Base-by-base conservation (phyloP, 1,140 invertebrate species). In the Ips nitidus region DNA sequence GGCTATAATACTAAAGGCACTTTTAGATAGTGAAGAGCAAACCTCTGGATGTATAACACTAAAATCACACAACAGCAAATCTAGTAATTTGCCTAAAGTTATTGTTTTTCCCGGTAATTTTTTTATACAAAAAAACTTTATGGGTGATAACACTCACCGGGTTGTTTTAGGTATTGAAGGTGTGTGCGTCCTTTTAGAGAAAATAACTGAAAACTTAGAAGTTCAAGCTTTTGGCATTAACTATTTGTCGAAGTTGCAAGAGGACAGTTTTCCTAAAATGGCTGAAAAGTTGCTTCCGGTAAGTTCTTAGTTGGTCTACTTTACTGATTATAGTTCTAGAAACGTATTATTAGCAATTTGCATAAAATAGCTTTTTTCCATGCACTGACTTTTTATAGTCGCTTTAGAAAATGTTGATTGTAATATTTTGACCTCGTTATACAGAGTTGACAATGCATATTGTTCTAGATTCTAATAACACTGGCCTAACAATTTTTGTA, bases 151-250 rank as follows among this genome's bases (percentile, higher is more conserved):
- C 6, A 4, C 4, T 4, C 6, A 36, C 6, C 6, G 4, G 8
- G 1, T 55, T 55, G 7, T 55, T 52, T 93, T 92, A 66, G 91
- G 93, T 36, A 83, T 95, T 58, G 93, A 95, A 84, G 93, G 92
- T 37, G 85, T 86, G 59, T 86, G 87, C 0, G 74, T 82, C 1
- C 82, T 83, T 0, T 73, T 92, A 74, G 83, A 86, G 74, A 78
- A 83, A 3, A 73, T 91, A 1, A 84, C 86, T 52, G 79, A 79
- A 6, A 81, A 87, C 47, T 77, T 92, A 41, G 82, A 86, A 61
- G 81, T 83, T 69, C 86, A 89, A 72, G 85, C 86, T 1, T 87
- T 88, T 78, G 89, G 88, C 57, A 76, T 93, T 58, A 91, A 93
- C 77, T 85, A 83, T 2, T 81, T 82, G 3, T 75, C 80, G 5